phyloP scores from a whole-genome alignment of 2,888 invertebrate genomes.

The Pyralis farinalis region DNA sequence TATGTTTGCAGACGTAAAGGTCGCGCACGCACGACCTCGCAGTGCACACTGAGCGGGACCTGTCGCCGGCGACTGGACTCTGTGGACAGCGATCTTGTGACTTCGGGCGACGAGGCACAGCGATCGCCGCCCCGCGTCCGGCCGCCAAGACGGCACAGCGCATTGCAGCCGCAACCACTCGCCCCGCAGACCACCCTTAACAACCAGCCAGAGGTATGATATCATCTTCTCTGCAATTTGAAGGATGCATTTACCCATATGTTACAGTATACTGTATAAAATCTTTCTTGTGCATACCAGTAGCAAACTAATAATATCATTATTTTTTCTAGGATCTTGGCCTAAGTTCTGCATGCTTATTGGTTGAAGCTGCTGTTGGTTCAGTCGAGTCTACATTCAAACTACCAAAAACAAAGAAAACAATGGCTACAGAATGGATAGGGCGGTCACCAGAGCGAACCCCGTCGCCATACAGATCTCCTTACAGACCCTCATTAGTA shows the following conservation, averaged over 20 bases:
- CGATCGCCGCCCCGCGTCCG: conserved; percentile 72
- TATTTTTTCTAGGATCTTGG: conserved; percentile 41
- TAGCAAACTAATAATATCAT: too few species aligned
- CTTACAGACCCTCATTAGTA: conserved; percentile 59
- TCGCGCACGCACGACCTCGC: conserved; percentile 83
- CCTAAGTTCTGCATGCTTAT: conserved; percentile 88
- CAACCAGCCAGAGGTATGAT: not conserved
- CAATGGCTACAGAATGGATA: conserved; percentile 94
- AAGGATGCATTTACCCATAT: too few species aligned
- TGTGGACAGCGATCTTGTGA: conserved; percentile 87
- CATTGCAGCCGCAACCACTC: conserved; percentile 15
- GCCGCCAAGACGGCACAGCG: conserved; percentile 26
- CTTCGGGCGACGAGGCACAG: conserved; percentile 87
- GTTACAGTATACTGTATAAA: too few species aligned
- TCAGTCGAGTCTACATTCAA: conserved; percentile 92
- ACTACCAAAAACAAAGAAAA: conserved; percentile 96
- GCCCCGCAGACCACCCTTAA: conserved; percentile 11
- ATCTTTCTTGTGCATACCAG: too few species aligned
- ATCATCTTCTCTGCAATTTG: too few species aligned
- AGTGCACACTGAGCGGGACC: conserved; percentile 51
- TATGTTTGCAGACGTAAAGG: conserved; percentile 81
- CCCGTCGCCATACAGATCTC: conserved; percentile 65
- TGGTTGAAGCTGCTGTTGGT: conserved; percentile 92
- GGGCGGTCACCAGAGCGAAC: conserved; percentile 85
- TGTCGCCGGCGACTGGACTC: conserved; percentile 86